phyloP scores from a whole-genome alignment of 2,113 vertebrate species.

The Chlamydotis undulata region DNA sequence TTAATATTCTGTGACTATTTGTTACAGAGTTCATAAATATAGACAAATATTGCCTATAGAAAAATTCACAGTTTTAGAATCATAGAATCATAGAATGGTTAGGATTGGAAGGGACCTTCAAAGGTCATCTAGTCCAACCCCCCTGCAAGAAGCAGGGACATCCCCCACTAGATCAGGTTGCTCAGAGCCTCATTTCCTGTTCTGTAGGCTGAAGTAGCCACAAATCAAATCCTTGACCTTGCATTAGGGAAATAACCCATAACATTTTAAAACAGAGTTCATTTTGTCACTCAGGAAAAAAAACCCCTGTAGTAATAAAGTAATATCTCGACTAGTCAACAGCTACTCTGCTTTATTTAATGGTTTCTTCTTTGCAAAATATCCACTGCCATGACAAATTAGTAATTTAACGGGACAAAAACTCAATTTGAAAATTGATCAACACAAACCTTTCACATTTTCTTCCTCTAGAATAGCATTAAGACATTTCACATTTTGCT shows the following conservation, averaged over 20 bases:
- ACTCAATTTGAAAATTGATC: background rate
- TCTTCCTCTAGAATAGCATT: background rate
- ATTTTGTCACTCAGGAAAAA: background rate
- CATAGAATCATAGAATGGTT: too few relatives aligned
- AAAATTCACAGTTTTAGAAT: conserved; percentile 64
- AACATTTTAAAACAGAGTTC: background rate
- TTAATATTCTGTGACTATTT: conserved; percentile 61
- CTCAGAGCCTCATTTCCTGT: background rate
- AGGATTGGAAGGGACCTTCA: too few relatives aligned
- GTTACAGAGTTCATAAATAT: background rate
- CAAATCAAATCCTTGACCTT: conserved; percentile 70
- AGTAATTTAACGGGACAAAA: background rate
- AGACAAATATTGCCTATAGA: background rate
- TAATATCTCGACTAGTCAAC: background rate
- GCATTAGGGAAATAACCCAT: background rate
- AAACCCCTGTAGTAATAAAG: background rate
- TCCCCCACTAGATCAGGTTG: too few relatives aligned
- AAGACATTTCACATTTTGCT: background rate
- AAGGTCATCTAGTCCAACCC: too few relatives aligned
- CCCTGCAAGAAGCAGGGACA: too few relatives aligned
- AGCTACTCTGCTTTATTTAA: background rate
- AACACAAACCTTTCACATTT: background rate
- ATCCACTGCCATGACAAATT: background rate
- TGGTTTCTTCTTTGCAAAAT: background rate
- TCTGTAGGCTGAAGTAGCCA: conserved; percentile 57